phyloP scores from a whole-genome alignment of 2,888 invertebrate species.

The Erpobdella octoculata region DNA sequence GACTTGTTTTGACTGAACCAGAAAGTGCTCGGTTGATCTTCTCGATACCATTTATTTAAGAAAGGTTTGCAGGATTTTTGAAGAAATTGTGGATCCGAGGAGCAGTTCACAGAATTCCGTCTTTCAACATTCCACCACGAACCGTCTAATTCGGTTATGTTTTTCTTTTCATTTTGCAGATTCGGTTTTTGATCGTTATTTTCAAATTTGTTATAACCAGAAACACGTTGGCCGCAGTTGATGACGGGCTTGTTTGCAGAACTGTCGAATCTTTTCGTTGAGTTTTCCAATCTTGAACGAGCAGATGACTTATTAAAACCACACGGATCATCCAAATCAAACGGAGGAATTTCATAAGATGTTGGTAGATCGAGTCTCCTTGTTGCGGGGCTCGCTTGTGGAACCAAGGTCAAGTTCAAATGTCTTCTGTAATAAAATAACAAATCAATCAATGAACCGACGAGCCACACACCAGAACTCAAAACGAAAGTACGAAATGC shows the following conservation, averaged over 20 bases:
- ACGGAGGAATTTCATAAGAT: conserved; percentile 9
- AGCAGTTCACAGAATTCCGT: neutral
- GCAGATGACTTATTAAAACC: neutral
- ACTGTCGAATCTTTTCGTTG: neutral
- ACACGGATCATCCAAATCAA: neutral
- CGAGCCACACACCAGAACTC: too few relatives aligned
- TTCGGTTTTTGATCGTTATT: too few relatives aligned
- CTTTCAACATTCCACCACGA: too few relatives aligned
- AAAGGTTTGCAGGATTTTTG: neutral
- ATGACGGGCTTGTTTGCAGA: neutral
- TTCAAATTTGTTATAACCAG: too few relatives aligned
- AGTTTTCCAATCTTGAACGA: neutral
- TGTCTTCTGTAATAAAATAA: neutral
- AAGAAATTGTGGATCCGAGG: neutral
- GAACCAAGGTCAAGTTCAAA: neutral
- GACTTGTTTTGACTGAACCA: too few relatives aligned
- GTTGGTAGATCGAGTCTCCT: too few relatives aligned
- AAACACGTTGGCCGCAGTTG: too few relatives aligned
- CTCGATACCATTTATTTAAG: neutral
- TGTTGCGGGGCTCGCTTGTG: neutral
- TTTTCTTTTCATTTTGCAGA: too few relatives aligned
- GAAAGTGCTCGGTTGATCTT: neutral
- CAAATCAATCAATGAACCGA: too few relatives aligned
- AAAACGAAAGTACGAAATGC: too few relatives aligned
- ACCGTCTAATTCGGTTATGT: neutral